phyloP scores from a whole-genome alignment of 2,797 vertebrate species.

The Arnoldichthys spilopterus region DNA sequence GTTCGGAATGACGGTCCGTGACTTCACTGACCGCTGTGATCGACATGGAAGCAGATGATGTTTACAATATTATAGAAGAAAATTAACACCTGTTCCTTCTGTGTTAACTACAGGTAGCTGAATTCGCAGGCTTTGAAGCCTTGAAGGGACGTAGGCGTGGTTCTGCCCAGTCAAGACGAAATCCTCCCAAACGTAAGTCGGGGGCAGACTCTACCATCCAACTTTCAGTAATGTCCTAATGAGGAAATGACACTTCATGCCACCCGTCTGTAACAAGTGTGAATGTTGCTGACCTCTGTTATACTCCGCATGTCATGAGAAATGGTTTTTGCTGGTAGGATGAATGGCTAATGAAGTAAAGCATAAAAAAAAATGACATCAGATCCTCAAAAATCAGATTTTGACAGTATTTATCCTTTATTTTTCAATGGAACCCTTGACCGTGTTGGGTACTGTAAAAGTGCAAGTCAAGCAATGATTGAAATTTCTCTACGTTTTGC shows the following conservation, averaged over 20 bases:
- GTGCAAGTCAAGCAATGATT: background rate
- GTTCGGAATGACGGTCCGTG: no score
- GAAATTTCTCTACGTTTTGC: slow-evolving; percentile 24
- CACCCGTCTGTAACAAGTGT: background rate
- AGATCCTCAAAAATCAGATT: background rate
- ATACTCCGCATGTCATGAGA: background rate
- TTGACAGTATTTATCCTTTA: background rate
- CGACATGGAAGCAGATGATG: background rate
- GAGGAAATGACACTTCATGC: background rate
- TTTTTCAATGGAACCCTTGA: no score
- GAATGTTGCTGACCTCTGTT: background rate
- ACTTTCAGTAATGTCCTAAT: background rate
- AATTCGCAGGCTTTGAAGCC: slow-evolving; percentile 88
- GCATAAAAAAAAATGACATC: no score
- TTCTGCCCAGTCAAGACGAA: slow-evolving; percentile 75
- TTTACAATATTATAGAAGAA: background rate
- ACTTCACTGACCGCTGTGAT: background rate
- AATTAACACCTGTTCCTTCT: slow-evolving; percentile 45
- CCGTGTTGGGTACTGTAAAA: no score
- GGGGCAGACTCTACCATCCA: no score
- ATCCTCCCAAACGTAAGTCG: slow-evolving; percentile 81
- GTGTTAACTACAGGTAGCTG: slow-evolving; percentile 78
- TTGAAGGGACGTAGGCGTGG: slow-evolving; percentile 78
- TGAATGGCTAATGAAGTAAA: no score
- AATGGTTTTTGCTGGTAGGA: no score